These are phyloP conservation scores for Melitaea cinxia DNA, from an alignment of 1,140 invertebrate species.

Conservation along the genomic window DNA sequence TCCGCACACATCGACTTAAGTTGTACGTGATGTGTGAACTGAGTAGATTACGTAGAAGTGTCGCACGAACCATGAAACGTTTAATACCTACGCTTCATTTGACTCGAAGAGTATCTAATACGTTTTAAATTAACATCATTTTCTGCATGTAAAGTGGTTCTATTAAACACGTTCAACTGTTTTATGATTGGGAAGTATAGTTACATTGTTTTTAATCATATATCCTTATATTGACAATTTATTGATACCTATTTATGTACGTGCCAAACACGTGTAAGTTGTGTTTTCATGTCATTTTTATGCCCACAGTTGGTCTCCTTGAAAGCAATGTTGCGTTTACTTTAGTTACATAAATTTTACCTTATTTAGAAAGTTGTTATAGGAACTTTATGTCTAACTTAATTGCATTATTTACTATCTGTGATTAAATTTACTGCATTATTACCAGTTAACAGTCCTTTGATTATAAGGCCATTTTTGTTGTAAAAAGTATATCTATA, in stretches of 20 bases:
- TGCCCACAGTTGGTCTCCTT: constrained; percentile 15
- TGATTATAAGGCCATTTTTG: constrained; percentile 12
- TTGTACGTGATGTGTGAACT: constrained; percentile 57
- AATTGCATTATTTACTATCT: constrained; percentile 32
- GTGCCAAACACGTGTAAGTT: neutral
- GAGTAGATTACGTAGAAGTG: constrained; percentile 46
- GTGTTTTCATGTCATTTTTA: constrained; percentile 11
- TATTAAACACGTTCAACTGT: neutral
- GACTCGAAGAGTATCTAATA: constrained; percentile 40
- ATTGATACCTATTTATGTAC: neutral
- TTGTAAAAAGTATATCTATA: neutral
- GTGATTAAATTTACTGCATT: constrained; percentile 13
- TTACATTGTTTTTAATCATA: neutral
- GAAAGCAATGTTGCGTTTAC: constrained; percentile 17
- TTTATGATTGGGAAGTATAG: neutral
- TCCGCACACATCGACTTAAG: constrained; percentile 49
- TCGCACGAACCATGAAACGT: constrained; percentile 36
- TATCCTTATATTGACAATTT: neutral
- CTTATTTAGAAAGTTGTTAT: constrained; percentile 26
- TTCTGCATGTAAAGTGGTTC: neutral
- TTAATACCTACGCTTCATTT: constrained; percentile 42
- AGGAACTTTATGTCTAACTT: constrained; percentile 27
- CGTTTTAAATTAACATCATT: neutral
- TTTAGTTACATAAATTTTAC: constrained; percentile 25
- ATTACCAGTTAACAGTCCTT: constrained; percentile 6